These are phyloP conservation scores for Trypoxylus dichotomus DNA, from an alignment of 1,140 invertebrate genomes.

Conservation along the genomic window DNA sequence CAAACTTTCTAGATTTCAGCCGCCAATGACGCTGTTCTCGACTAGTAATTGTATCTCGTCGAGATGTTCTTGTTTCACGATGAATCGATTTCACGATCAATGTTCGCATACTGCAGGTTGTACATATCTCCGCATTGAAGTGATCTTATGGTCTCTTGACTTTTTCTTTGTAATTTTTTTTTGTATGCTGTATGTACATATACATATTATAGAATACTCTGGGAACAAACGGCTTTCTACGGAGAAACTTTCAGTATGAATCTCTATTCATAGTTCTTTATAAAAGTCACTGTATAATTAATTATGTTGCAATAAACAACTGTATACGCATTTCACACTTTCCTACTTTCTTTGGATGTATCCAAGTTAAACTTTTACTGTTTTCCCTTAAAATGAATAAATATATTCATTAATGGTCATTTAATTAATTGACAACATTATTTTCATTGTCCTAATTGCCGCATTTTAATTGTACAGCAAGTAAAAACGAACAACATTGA, in stretches of 20 bases:
- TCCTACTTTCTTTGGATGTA: not conserved
- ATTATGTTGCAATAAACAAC: too few species aligned
- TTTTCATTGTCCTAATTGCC: too few species aligned
- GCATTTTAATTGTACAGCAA: too few species aligned
- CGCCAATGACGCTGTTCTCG: not conserved
- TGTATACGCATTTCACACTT: not conserved
- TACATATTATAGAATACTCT: not conserved
- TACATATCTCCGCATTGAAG: too few species aligned
- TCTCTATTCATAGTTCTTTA: not conserved
- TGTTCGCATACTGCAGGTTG: not conserved
- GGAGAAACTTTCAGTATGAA: not conserved
- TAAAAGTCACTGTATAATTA: too few species aligned
- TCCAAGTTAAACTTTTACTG: too few species aligned
- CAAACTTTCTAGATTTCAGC: slow-evolving; percentile 15
- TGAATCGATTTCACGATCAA: slow-evolving; percentile 10
- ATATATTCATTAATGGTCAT: too few species aligned
- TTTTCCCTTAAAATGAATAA: too few species aligned
- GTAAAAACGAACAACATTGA: too few species aligned
- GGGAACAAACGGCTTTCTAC: not conserved
- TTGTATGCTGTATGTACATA: not conserved
- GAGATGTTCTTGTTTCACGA: not conserved
- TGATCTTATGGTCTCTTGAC: not conserved
- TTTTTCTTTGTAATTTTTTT: not conserved
- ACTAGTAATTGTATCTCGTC: not conserved
- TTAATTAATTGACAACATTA: too few species aligned